Conservation (phyloP, 1,140 invertebrate species). For the Xylocopa sonorina region DNA sequence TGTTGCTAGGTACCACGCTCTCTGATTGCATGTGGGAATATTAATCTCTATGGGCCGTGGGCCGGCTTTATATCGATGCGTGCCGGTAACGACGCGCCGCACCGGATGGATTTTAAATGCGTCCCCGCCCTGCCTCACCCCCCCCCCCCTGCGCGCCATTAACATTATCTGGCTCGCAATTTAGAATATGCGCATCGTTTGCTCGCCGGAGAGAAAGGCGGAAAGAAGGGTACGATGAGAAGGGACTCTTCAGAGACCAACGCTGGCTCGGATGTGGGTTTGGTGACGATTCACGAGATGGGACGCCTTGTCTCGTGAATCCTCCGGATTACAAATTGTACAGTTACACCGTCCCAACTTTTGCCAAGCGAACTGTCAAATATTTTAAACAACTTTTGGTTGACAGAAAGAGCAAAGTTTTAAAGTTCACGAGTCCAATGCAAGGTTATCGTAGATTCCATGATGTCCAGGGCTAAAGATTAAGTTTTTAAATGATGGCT, state of each 20-base stretch:
- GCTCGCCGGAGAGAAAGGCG: background rate
- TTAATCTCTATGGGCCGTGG: slow-evolving; percentile 52
- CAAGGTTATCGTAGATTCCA: no score
- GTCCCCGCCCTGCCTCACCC: background rate
- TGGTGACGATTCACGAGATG: background rate
- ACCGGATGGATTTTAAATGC: slow-evolving; percentile 52
- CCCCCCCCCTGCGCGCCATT: slow-evolving; percentile 2
- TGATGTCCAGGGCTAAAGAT: no score
- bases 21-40: slow-evolving; percentile 67
- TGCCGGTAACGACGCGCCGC: slow-evolving; percentile 39
- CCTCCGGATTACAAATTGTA: background rate
- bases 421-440: no score
- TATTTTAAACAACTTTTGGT: no score
- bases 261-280: background rate
- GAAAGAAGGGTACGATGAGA: background rate
- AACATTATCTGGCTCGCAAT: slow-evolving; percentile 47
- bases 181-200: slow-evolving; percentile 19
- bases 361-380: no score
- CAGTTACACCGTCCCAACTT: no score
- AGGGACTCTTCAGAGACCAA: background rate
- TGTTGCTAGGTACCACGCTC: slow-evolving; percentile 60
- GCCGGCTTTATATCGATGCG: slow-evolving; percentile 46
- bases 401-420: no score
- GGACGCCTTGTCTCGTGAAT: background rate
- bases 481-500: no score